These are phyloP conservation scores for Halocynthia aurantium DNA, from an alignment of 23 tunicate genomes.

Conservation along the genomic window DNA sequence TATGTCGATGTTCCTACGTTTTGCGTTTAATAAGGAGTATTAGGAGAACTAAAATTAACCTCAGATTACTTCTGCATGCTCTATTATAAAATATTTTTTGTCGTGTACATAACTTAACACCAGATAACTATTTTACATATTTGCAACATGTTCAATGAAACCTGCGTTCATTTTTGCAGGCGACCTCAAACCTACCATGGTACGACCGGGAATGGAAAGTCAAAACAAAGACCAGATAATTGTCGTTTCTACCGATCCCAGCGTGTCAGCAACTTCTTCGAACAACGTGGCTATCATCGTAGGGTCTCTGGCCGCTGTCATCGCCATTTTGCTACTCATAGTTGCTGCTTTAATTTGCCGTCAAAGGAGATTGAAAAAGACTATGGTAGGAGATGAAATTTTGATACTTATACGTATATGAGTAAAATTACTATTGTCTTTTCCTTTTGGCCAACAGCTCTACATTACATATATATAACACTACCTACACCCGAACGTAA, in stretches of 20 bases:
- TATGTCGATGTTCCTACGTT: no score
- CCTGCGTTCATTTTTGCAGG: background rate
- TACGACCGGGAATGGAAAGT: background rate
- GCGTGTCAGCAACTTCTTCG: conserved; percentile 14
- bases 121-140: no score
- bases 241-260: conserved; percentile 17
- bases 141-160: background rate
- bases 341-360: conserved; percentile 49
- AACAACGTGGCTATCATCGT: conserved; percentile 40
- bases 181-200: background rate
- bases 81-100: no score
- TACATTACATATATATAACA: no score
- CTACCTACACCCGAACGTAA: background rate
- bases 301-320: conserved; percentile 57
- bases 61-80: no score
- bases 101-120: no score
- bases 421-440: background rate
- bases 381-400: conserved; percentile 31
- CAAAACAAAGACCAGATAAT: background rate
- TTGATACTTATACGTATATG: background rate
- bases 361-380: conserved; percentile 58
- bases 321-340: conserved; percentile 31
- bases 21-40: no score
- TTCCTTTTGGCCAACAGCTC: background rate
- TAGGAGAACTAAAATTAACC: no score